Conservation (phyloP, 2,797 vertebrate genomes). For the Spinibarbus caldwelli region DNA sequence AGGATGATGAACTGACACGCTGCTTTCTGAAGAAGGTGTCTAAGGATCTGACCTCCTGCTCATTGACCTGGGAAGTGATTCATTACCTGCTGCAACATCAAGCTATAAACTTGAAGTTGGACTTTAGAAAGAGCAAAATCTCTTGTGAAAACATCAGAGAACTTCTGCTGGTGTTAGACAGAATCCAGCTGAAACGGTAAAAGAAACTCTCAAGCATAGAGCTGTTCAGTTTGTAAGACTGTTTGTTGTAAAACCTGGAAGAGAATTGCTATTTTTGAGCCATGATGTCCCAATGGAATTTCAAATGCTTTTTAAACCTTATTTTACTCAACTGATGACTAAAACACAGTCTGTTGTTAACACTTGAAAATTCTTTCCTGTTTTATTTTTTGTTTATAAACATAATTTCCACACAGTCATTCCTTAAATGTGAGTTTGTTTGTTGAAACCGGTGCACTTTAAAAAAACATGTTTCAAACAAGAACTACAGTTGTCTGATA, state of each 20-base stretch:
- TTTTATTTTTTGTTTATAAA: background rate
- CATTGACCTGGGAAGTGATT: slow-evolving; percentile 63
- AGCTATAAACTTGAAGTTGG: slow-evolving; percentile 53
- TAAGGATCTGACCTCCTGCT: slow-evolving; percentile 64
- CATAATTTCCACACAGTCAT: too few species aligned
- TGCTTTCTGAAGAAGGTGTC: slow-evolving; percentile 57
- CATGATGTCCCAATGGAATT: background rate
- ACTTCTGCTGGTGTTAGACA: slow-evolving; percentile 45
- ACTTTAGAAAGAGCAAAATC: slow-evolving; percentile 57
- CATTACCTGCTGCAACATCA: slow-evolving; percentile 60
- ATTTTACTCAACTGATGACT: background rate
- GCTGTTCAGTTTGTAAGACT: background rate
- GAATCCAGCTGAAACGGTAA: slow-evolving; percentile 53
- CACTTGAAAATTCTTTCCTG: background rate
- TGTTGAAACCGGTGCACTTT: too few species aligned
- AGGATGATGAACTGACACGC: slow-evolving; percentile 56
- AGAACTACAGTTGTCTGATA: too few species aligned
- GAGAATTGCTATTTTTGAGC: background rate
- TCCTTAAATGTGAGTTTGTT: too few species aligned
- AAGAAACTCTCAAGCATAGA: background rate
- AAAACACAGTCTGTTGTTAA: background rate
- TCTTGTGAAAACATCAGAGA: slow-evolving; percentile 39
- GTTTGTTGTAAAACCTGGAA: background rate
- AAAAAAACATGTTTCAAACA: too few species aligned
- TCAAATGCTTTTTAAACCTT: background rate